Base-by-base conservation (phyloP, 64 coral and sea anemone genomes). In the Stichodactyla helianthus region DNA sequence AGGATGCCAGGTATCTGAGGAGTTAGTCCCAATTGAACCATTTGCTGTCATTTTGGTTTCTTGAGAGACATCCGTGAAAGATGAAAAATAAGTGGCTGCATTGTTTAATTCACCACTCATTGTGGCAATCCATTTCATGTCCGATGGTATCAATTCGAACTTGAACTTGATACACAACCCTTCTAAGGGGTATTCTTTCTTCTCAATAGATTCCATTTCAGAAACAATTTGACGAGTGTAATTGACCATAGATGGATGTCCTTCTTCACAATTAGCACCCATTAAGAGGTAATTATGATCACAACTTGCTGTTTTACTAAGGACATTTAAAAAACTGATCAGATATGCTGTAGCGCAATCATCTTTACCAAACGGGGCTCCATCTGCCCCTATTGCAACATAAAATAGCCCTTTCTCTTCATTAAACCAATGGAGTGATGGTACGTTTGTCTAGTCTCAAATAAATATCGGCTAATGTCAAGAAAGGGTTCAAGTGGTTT, bases 311-410 rank as follows among this genome's bases (percentile, higher is more conserved):
- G 88, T 82, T 86, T 76, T 68, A 63, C 86, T 56, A 50, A 86
- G 55, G 9, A 92, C 76, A 82, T 92, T 92, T 50, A 88, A 25
- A 64, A 88, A 54, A n/a, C 86, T 88, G 22, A 92, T 52, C 50
- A 88, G 68, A 74, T 77, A 92, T 51, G 86, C 79, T 53, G 91
- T 92, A 71, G 80, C 86, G 59, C 79, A 83, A 19, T 92, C 79
- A 16, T 92, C 86, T 51, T 84, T 84, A 0, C 79, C 86, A 51
- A 92, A 92, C 18, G 91, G 91, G 52, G 91, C 86, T 77, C 86
- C 86, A 61, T 92, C 86, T 77, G 86, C 91, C 27, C 86, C 91
- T n/a, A 92, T 57, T 64, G 91, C 86, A 70, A 88, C 79, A 6
- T 58, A 15, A 84, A 92, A 88, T 31, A 53, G 28, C 16, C 80